Conservation (phyloP, 2,797 vertebrate species). For the Typhlichthys subterraneus region DNA sequence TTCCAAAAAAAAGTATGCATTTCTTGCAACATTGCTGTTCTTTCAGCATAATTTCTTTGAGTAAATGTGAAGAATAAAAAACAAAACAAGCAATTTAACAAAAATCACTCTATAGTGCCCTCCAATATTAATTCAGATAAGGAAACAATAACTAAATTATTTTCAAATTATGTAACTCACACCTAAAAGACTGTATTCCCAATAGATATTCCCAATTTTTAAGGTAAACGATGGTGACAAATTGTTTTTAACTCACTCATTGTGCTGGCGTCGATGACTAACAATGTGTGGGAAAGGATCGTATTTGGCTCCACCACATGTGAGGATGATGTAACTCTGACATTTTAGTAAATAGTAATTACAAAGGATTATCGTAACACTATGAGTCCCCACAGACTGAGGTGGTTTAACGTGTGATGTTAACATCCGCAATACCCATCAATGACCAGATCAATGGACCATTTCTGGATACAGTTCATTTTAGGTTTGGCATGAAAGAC, state of each 20-base stretch:
- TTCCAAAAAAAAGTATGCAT: constrained; percentile 2
- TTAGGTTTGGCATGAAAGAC: neutral
- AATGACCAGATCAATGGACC: neutral
- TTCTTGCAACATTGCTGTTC: neutral
- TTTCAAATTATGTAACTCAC: constrained; percentile 24
- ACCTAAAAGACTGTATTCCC: constrained; percentile 41
- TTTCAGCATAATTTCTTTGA: neutral
- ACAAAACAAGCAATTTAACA: constrained; percentile 11
- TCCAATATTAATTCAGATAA: constrained; percentile 10
- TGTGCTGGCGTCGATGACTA: constrained; percentile 63
- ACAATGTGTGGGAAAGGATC: constrained; percentile 64
- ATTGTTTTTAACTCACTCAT: constrained; percentile 57
- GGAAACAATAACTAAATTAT: neutral
- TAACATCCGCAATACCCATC: constrained; percentile 16
- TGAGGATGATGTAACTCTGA: constrained; percentile 61
- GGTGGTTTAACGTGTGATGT: constrained; percentile 7
- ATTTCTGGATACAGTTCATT: neutral
- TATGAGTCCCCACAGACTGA: neutral
- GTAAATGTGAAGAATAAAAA: constrained; percentile 7
- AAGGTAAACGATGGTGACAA: constrained; percentile 50
- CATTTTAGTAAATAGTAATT: constrained; percentile 54
- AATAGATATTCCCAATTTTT: constrained; percentile 43
- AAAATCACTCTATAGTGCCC: constrained; percentile 1
- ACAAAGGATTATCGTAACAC: constrained; percentile 38
- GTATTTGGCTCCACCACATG: constrained; percentile 58